phyloP scores from a whole-genome alignment of 2,797 vertebrate genomes.

The Xenops minutus region DNA sequence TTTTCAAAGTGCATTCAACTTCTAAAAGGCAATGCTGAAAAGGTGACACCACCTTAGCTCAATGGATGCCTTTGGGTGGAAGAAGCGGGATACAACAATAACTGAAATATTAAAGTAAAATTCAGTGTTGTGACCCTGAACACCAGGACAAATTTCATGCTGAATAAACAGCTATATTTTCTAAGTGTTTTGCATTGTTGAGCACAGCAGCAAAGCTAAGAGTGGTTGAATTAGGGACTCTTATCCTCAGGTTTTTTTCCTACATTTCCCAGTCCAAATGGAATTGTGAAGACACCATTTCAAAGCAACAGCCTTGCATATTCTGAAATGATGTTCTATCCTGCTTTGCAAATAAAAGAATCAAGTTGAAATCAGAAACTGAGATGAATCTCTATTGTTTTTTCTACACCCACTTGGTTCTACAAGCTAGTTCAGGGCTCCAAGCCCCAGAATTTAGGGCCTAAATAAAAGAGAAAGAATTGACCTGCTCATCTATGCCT shows the following conservation, averaged over 20 bases:
- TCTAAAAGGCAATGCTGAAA: neutral
- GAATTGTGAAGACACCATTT: neutral
- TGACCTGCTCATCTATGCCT: fast-evolving
- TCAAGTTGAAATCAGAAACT: neutral
- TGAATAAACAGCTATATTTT: neutral
- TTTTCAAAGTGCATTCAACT: neutral
- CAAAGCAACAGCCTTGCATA: neutral
- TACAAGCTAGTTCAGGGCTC: neutral
- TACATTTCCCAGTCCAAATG: neutral
- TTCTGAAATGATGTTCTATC: neutral
- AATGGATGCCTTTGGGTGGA: neutral
- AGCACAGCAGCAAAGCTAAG: neutral
- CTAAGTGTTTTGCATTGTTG: neutral
- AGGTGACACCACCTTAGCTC: neutral
- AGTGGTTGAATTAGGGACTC: neutral
- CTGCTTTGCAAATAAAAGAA: neutral
- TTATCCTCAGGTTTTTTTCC: neutral
- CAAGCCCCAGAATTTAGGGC: neutral
- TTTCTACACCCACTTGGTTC: neutral
- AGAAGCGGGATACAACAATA: neutral
- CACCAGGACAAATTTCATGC: neutral
- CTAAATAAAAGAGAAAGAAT: neutral
- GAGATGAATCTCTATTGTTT: neutral
- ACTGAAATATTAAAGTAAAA: neutral
- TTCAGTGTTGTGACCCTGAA: neutral